Base-by-base conservation (phyloP, 2,888 invertebrate genomes). In the Pediacus dermestoides region DNA sequence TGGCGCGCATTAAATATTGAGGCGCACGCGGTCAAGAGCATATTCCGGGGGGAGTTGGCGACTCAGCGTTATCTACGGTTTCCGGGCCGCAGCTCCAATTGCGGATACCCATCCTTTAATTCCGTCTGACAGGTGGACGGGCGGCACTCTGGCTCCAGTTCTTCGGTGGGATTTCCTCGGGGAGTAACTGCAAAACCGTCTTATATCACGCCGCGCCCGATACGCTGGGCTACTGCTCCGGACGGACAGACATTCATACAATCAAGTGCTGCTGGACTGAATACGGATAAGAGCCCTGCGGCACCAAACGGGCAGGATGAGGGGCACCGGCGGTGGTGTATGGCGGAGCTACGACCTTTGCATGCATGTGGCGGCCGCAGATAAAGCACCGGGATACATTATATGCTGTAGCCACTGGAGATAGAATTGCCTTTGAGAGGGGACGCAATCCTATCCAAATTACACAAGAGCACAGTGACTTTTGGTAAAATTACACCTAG, bases 41-140 rank as follows among this genome's bases (percentile, higher is more conserved):
- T 52, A 48, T 58, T 64, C 58, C 64, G 42, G 42, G 62, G 59
- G 14, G 61, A 58, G 48, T 48, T 45, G 48, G 46, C 57, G 61
- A 55, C 58, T 54, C 61, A 55, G 56, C 55, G 65, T 66, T 66
- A 66, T 66, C 66, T 66, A 64, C 63, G 61, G 63, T 59, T 61
- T 59, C 58, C 58, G 53, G 53, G 55, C 56, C 56, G 28, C 55
- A 48, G 56, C 56, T 58, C 58, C 62, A 60, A 58, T 60, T 62
- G 60, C 61, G 58, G 57, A 50, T 64, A 56, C 61, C 71, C 72
- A 73, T 74, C 71, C 74, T 73, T 74, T 74, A 74, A 74, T 74
- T 74, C 73, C 66, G 67, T 63, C 68, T 74, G 74, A 74, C 74
- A 74, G 74, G 74, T 74, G 72, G 61, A 64, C 63, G 61, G 66